Evolutionary conservation across 2,888 invertebrate genomes (phyloP).

Genomic region (Acanthosepion esculentum): DNA sequence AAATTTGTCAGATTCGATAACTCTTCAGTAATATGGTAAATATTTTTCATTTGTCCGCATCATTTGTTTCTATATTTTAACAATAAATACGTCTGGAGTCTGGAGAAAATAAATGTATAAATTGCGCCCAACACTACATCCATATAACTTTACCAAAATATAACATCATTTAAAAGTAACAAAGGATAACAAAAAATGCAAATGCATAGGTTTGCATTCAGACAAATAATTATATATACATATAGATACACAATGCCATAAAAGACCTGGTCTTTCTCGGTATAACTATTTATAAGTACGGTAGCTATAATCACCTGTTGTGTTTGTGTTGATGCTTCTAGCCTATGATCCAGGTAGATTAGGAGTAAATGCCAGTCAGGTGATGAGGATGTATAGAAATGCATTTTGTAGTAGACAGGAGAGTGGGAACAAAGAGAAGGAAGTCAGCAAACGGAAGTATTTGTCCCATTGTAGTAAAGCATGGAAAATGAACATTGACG

Average conservation of each 20-base stretch:
- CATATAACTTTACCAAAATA: not conserved
- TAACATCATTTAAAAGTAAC: not conserved
- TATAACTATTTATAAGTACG: not conserved
- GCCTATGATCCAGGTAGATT: not conserved
- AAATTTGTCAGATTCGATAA: too few species aligned
- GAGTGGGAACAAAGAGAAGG: not conserved
- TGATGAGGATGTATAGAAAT: not conserved
- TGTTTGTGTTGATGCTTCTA: not conserved
- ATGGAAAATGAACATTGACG: too few species aligned
- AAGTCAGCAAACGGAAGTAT: not conserved
- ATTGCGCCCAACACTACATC: not conserved
- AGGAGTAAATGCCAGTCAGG: not conserved
- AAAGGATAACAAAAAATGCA: not conserved
- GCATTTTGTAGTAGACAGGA: not conserved
- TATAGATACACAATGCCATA: slow-evolving; percentile 1
- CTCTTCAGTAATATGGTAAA: too few species aligned
- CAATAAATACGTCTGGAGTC: too few species aligned
- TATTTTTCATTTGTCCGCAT: not conserved
- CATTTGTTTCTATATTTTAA: too few species aligned
- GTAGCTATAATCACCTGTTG: not conserved
- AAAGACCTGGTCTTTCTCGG: not conserved
- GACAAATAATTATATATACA: not conserved
- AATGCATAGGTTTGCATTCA: not conserved
- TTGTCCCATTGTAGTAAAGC: too few species aligned
- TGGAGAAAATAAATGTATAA: too few species aligned